Base-by-base conservation (phyloP, 2,797 vertebrate genomes). In the Propithecus perrieri region DNA sequence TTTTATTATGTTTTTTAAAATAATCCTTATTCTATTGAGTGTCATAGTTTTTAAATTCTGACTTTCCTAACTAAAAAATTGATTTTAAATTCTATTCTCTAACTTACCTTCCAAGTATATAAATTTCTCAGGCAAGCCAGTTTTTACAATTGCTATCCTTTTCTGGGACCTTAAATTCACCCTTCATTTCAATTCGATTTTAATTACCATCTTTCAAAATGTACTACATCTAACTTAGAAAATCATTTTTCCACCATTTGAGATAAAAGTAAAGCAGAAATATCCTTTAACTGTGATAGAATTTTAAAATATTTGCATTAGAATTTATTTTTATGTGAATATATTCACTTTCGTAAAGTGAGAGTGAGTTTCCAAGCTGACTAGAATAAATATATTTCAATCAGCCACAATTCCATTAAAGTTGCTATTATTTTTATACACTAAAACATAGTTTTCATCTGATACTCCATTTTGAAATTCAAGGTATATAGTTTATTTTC, bases 381-480 rank as follows among this genome's bases (percentile, higher is more conserved):
- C 55, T 85, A 65, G n/a, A 92, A 61, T 89, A 94, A 91, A 48
- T 97, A 74, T 24, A 35, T 12, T 28, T 97, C 4, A 91, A 83
- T 97, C 67, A 90, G 80, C 69, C 63, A 97, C 8, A 96, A 88
- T 89, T 92, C 2, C 63, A 94, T 92, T 84, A 93, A 95, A 90
- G 53, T 1, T 30, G 61, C 89, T 94, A 14, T 93, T 24, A 96
- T 91, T 97, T 57, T 89, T 92, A 18, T 85, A 48, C 48, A 15
- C 28, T 57, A 10, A 76, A 78, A 97, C 22, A 26, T 72, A 48
- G 92, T 97, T 96, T 96, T 97, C 59, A 97, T 91, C 59, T n/a
- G 33, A 76, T 78, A 22, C 33, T 78, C 55, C 0, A 22, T 91
- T 95, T 96, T 53, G 65, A 97, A 98, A 96, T 95, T 89, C 61